A percentile compares a stretch with the other conserved stretches of the same genome.
These are phyloP conservation scores for Conus betulinus DNA, from an alignment of 1,140 invertebrate genomes.

Conservation along the genomic window DNA sequence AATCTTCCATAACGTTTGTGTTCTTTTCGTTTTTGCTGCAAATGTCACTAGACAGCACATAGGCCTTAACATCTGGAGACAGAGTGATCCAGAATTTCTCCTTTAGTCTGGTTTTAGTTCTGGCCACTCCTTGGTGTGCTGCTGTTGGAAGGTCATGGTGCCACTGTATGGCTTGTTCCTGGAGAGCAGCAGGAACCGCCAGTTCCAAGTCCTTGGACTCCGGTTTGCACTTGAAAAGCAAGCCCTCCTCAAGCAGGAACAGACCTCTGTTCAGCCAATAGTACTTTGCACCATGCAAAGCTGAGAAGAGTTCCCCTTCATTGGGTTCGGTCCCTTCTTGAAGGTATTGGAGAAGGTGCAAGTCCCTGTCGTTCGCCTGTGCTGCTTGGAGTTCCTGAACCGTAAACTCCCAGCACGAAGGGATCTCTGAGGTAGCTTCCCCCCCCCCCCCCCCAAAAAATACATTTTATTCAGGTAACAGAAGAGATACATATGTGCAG, in stretches of 20 bases:
- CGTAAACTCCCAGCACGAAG: too few species aligned
- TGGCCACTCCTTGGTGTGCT: neutral
- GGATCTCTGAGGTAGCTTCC: too few species aligned
- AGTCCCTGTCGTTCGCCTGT: too few species aligned
- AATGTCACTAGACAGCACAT: neutral
- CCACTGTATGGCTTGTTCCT: too few species aligned
- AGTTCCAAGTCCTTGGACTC: neutral
- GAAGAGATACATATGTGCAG: too few species aligned
- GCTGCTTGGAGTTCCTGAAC: too few species aligned
- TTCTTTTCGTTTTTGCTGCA: slow-evolving; percentile 6
- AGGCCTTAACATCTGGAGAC: neutral
- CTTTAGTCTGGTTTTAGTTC: neutral
- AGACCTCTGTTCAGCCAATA: neutral
- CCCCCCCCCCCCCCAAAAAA: too few species aligned
- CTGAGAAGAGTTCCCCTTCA: neutral
- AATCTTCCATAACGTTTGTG: neutral
- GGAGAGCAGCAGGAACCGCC: neutral
- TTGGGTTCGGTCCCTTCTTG: neutral
- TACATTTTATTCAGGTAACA: too few species aligned
- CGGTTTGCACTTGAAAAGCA: neutral
- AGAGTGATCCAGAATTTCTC: neutral
- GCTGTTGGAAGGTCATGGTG: neutral
- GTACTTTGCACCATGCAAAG: neutral
- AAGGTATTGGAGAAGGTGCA: neutral
- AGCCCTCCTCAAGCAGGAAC: neutral